Evolutionary conservation across 2,797 vertebrate genomes (phyloP).

Genomic region (Pangasius macronema): DNA sequence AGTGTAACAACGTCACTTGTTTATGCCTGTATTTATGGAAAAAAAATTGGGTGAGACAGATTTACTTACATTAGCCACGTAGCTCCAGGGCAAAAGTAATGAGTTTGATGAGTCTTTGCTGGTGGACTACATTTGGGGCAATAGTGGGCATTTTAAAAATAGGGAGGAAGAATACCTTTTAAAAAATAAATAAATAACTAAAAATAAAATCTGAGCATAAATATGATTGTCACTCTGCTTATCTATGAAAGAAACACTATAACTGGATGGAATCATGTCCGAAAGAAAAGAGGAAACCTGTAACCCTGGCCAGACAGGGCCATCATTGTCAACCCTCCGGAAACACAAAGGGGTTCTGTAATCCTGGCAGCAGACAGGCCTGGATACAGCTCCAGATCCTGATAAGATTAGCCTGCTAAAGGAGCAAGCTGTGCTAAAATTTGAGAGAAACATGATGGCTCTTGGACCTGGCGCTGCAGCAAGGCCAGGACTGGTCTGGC

Average conservation of each 20-base stretch:
- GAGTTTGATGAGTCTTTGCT: background rate
- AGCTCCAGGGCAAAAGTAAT: background rate
- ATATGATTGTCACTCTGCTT: background rate
- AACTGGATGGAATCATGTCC: background rate
- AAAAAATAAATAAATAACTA: background rate
- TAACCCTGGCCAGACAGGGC: slow-evolving; percentile 39
- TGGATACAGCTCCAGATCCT: slow-evolving; percentile 58
- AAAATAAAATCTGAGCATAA: background rate
- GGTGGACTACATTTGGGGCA: background rate
- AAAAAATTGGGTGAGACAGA: background rate
- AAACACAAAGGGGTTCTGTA: slow-evolving; percentile 61
- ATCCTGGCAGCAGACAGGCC: slow-evolving; percentile 58
- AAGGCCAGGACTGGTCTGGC: slow-evolving; percentile 39
- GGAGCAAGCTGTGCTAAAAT: slow-evolving; percentile 47
- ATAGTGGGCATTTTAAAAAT: background rate
- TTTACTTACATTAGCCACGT: background rate
- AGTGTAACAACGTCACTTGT: background rate
- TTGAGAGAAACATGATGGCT: slow-evolving; percentile 49
- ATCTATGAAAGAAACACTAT: background rate
- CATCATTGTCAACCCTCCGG: slow-evolving; percentile 55
- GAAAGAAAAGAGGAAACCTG: slow-evolving; percentile 20
- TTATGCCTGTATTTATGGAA: background rate
- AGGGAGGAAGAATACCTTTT: background rate
- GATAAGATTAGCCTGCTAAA: slow-evolving; percentile 61
- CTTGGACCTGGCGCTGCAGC: slow-evolving; percentile 40